Base-by-base conservation (phyloP, 1,140 invertebrate genomes). In the Hylyphantes graminicola region DNA sequence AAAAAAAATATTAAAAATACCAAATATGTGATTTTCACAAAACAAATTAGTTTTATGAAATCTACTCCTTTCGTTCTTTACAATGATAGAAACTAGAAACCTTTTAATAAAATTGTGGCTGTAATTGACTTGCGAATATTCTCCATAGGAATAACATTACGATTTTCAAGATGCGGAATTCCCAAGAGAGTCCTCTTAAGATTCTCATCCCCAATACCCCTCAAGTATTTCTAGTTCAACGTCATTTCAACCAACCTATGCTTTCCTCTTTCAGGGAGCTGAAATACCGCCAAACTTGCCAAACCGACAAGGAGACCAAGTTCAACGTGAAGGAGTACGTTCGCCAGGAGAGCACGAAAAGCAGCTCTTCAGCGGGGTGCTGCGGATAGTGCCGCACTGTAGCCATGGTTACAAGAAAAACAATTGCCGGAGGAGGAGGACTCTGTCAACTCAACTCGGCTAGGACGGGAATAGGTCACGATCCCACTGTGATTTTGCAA, bases 271-370 rank as follows among this genome's bases (percentile, higher is more conserved):
- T 57, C 68, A 86, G 85, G 63, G 85, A 86, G 51, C 72, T 86
- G 48, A 78, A 83, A 19, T 70, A 85, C 70, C 53, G 80, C 5
- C 68, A 79, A 50, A 79, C n/a, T 59, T 75, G 61, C 59, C 68
- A 86, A 48, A 54, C 80, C 2, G 73, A 86, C 75, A 70, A 74
- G 15, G 82, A 86, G 54, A 53, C 80, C 61, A 83, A 76, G 67
- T 86, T 86, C 79, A 86, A 84, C 65, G 82, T 86, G n/a, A 79
- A 76, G 19, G 85, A 86, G 57, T 86, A 86, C 50, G 85, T 86
- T 50, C 61, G 80, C 12, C 85, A 86, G 11, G 85, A 86, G 57
- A 86, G 85, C 59, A 83, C 80, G 21, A 83, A 83, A 75, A 67
- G 70, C 61, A 83, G 51, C 65, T 83, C 80, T 67, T 74, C 80